Evolutionary conservation across 2,113 vertebrate genomes (phyloP).

Genomic region (Takifugu flavidus): DNA sequence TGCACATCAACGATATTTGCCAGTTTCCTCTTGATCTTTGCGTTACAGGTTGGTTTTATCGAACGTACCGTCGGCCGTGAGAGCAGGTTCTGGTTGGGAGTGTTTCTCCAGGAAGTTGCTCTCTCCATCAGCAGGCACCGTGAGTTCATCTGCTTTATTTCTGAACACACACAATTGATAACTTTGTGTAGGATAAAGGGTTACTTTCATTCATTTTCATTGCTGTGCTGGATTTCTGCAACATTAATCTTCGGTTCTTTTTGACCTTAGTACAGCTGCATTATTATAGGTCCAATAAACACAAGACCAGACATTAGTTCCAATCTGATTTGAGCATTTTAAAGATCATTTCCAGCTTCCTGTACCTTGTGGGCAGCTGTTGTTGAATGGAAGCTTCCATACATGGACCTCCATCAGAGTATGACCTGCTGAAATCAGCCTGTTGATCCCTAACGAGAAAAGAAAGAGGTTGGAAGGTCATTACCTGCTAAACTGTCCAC

Average conservation of each 20-base stretch:
- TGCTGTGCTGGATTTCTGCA: no score
- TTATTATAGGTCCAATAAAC: no score
- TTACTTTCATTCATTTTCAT: no score
- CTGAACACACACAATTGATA: neutral
- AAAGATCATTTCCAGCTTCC: neutral
- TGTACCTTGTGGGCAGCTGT: conserved; percentile 50
- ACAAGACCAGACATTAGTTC: no score
- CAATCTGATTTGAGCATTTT: neutral
- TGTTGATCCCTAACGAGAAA: conserved; percentile 50
- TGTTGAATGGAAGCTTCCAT: conserved; percentile 12
- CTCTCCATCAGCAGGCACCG: conserved; percentile 20
- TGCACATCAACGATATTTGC: no score
- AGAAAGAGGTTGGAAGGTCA: neutral
- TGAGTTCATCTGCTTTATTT: neutral
- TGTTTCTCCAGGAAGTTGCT: conserved; percentile 32
- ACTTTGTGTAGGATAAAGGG: neutral
- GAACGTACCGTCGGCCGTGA: conserved; percentile 18
- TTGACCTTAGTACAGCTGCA: no score
- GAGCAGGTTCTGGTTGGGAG: conserved; percentile 27
- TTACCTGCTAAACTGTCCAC: neutral
- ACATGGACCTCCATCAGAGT: conserved; percentile 17
- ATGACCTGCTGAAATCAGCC: conserved; percentile 34
- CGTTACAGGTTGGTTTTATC: neutral
- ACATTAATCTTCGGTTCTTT: no score
- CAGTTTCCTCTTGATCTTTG: no score